A percentile compares a stretch with the other conserved stretches of the same genome.
phyloP scores from a whole-genome alignment of 2,888 invertebrate genomes.

The Macrosoma leucophasiata region DNA sequence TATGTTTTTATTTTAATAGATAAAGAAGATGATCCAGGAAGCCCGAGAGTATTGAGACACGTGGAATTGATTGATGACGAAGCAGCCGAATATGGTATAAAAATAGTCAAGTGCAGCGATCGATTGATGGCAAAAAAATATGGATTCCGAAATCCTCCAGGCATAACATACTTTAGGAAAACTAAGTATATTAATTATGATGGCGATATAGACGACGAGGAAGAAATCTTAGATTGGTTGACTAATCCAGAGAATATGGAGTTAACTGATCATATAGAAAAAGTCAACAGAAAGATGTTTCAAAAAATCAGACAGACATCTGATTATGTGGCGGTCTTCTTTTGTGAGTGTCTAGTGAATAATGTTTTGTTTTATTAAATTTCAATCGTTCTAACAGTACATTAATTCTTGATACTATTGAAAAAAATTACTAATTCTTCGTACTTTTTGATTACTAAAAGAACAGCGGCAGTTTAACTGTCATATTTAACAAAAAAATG shows the following conservation, averaged over 20 bases:
- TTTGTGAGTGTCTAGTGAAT: conserved; percentile 81
- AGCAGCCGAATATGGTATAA: conserved; percentile 93
- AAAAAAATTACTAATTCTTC: too few species aligned
- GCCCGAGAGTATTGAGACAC: conserved; percentile 87
- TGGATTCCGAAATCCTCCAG: conserved; percentile 91
- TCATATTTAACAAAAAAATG: too few species aligned
- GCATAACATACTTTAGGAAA: conserved; percentile 93
- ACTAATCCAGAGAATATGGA: conserved; percentile 97
- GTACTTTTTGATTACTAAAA: too few species aligned
- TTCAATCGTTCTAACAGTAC: too few species aligned
- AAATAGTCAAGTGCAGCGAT: conserved; percentile 91
- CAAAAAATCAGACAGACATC: conserved; percentile 91
- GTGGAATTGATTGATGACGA: conserved; percentile 94
- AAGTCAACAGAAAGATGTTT: conserved; percentile 95
- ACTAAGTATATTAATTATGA: conserved; percentile 93
- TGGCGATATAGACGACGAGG: conserved; percentile 94
- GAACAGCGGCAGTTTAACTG: too few species aligned
- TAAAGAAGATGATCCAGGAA: conserved; percentile 87
- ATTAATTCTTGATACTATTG: too few species aligned
- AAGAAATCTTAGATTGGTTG: conserved; percentile 93
- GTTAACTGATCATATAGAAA: conserved; percentile 92
- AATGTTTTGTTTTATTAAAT: background rate
- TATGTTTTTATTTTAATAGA: conserved; percentile 61
- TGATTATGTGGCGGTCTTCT: conserved; percentile 93
- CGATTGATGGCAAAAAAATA: conserved; percentile 95